Base-by-base conservation (phyloP, 2,113 vertebrate genomes). In the Pterocles orientalis region DNA sequence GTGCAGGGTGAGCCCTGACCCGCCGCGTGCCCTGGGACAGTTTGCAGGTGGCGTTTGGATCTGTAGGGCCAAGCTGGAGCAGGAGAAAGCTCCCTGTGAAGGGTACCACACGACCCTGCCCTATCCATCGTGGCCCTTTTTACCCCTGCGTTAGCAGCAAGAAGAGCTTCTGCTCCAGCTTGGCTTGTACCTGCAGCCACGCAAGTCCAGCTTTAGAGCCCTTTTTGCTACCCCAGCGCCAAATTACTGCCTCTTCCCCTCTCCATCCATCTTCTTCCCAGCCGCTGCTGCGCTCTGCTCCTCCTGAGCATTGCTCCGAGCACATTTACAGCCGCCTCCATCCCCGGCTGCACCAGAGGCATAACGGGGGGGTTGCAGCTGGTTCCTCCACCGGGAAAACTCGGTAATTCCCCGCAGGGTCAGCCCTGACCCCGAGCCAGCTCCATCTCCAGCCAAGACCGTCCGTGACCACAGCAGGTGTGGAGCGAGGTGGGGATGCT, bases 21-120 rank as follows among this genome's bases (percentile, higher is more conserved):
- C 3, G 9, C 14, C 5, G 0, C 0, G 2, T 26, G 47, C 31
- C 51, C 58, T 2, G 12, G 53, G 76, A 16, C 3, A 2, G 16
- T 5, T 83, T 82, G 39, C 90, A 28, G 68, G 26, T 9, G 24
- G 5, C 0, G 1, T 8, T 62, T 11, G 50, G 66, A 4, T 56
- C n/a, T 70, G 50, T 17, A 10, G 72, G 54, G 77, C 21, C 60
- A 33, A 6, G 10, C 48, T 7, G 47, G 82, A 31, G 82, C 72
- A 7, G 61, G 50, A 0, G 2, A 15, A 41, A 39, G 31, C 62
- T 70, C 45, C 50, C 19, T 12, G 61, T 9, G 6, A 45, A 26
- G 36, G 24, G 62, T 20, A 36, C 18, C 18, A 6, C 18, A 1
- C 0, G 3, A 10, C 29, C 39, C 81, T 41, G 45, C 66, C 25